Percentiles rank a stretch among this genome's conserved stretches.
Evolutionary conservation across 2,113 vertebrate genomes (phyloP).

Genomic region (Origma solitaria): DNA sequence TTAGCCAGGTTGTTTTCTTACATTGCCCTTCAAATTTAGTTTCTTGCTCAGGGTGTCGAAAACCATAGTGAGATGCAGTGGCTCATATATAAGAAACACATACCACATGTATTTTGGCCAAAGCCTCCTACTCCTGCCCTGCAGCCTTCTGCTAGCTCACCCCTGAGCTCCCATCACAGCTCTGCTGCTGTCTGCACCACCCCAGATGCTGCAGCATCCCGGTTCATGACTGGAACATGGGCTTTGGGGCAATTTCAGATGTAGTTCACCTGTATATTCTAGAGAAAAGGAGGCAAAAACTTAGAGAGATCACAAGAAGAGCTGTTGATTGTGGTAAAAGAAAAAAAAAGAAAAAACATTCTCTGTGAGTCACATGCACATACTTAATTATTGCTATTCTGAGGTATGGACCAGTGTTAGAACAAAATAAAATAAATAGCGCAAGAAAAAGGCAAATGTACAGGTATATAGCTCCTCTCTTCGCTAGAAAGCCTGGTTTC

Average conservation of each 20-base stretch:
- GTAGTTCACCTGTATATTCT: not conserved
- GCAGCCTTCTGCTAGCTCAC: not conserved
- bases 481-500: constrained; percentile 3
- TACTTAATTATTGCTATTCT: not conserved
- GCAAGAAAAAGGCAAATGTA: not conserved
- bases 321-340: not conserved
- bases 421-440: not conserved
- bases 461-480: not conserved
- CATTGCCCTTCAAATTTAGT: not conserved
- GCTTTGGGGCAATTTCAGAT: not conserved
- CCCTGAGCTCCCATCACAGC: not conserved
- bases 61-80: not conserved
- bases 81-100: not conserved
- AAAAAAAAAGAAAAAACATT: not conserved
- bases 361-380: not conserved
- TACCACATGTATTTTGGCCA: not conserved
- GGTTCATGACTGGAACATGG: fast-evolving
- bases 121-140: not conserved
- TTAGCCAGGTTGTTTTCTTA: not conserved
- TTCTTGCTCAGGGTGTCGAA: not conserved
- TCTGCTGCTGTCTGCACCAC: not conserved
- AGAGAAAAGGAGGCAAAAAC: not conserved
- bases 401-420: not conserved
- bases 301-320: not conserved
- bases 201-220: not conserved